phyloP scores from a whole-genome alignment of 2,797 vertebrate species.

The Hypotaenidia philippensis region DNA sequence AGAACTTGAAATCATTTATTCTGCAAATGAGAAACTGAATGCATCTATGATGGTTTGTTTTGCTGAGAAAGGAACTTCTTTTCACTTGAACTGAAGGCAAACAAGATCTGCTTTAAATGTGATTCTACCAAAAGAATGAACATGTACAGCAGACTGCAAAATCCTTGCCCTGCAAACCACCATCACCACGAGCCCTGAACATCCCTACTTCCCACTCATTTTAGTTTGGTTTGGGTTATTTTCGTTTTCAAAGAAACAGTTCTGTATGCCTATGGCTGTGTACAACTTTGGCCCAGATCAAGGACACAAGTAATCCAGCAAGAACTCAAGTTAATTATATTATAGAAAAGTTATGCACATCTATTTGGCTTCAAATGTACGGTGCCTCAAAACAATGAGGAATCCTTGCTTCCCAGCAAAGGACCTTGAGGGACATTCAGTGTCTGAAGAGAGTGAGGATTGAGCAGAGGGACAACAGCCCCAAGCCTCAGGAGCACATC shows the following conservation, averaged over 20 bases:
- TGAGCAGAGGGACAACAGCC: neutral
- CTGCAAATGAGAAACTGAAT: conserved; percentile 24
- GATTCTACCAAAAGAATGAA: neutral
- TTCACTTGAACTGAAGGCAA: conserved; percentile 17
- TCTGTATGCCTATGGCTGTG: neutral
- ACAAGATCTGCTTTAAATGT: conserved; percentile 12
- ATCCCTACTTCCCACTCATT: neutral
- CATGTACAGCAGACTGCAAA: neutral
- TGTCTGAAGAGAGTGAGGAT: neutral
- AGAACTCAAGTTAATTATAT: neutral
- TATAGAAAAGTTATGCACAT: neutral
- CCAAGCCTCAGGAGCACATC: accelerated
- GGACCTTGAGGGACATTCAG: accelerated
- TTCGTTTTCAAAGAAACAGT: neutral
- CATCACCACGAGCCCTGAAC: neutral
- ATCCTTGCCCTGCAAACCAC: neutral
- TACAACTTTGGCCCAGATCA: neutral
- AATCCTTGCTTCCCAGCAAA: neutral
- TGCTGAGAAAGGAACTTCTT: conserved; percentile 45
- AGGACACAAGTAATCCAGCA: neutral
- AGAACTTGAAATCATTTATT: conserved; percentile 20
- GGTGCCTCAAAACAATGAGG: neutral
- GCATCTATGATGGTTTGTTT: neutral
- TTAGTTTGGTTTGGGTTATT: neutral
- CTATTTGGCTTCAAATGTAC: neutral